phyloP scores from a whole-genome alignment of 2,797 vertebrate genomes.

The Bovichtus diacanthus region DNA sequence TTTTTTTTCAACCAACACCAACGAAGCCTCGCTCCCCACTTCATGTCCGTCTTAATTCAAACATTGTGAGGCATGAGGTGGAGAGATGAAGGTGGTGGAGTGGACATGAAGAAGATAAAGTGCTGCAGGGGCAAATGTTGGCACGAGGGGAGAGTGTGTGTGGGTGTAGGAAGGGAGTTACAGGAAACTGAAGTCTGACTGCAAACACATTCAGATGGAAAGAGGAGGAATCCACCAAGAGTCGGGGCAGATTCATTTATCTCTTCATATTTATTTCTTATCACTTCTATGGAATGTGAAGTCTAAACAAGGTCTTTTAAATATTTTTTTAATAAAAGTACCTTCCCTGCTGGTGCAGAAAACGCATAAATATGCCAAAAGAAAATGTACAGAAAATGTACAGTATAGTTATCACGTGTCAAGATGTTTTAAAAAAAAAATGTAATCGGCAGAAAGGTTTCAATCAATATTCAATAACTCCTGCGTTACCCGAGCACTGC shows the following conservation, averaged over 20 bases:
- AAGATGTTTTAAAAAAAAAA: no score
- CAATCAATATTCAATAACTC: no score
- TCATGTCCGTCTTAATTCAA: slow-evolving; percentile 24
- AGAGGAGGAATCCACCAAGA: not conserved
- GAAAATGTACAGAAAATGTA: no score
- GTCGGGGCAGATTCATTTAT: not conserved
- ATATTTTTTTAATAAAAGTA: not conserved
- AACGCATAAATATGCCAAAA: not conserved
- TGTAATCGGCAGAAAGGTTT: no score
- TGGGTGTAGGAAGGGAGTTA: not conserved
- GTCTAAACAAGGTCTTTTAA: no score
- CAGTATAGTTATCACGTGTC: no score
- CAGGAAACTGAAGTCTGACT: slow-evolving; percentile 15
- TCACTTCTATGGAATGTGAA: slow-evolving; percentile 36
- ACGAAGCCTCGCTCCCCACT: not conserved
- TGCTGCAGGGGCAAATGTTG: slow-evolving; percentile 8
- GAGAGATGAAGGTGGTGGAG: slow-evolving; percentile 1
- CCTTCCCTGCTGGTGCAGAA: slow-evolving; percentile 9
- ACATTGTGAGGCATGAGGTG: not conserved
- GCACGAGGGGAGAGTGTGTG: not conserved
- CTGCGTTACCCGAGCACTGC: no score
- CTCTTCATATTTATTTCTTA: not conserved
- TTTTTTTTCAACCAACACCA: slow-evolving; percentile 18
- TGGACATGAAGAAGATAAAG: slow-evolving; percentile 40
- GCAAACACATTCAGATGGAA: slow-evolving; percentile 1